Evolutionary conservation across 2,888 invertebrate genomes (phyloP), one percentile per base, ranked within the genome.

Genomic region (Fissipunctia ypsillon): DNA sequence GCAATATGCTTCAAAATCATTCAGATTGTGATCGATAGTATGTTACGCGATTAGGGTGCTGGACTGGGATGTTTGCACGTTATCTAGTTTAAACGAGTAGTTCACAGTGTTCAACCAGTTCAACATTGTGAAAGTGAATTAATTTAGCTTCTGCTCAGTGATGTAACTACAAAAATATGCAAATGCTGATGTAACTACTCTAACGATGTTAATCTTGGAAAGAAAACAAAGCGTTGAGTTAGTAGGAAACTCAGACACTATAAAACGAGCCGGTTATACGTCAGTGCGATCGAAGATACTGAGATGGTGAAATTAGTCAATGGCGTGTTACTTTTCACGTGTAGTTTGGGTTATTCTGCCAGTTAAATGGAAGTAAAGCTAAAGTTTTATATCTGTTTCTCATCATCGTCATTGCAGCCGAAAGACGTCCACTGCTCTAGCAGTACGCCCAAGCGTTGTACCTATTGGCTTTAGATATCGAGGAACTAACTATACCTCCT

Each of bases 111-210:
- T 56, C 35, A 31, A 57, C 59, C 25, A 45, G 72, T 56, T 31
- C 19, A 61, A 72, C 67, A 43, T 73, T 59, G 71, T 78, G 82
- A 82, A 82, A 82, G 78, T 74, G 82, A 69, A 69, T 81, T 72
- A 74, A 78, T 72, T 81, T 82, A 71, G 64, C 54, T 60, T 19
- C 25, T 45, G 35, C 50, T 61, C 45, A 41, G 64, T 84, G 76
- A 85, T 74, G 69, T 77, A 76, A 81, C 65, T 68, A 66, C 59
- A 41, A 70, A 78, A 78, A 80, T 82, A 69, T 80, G 69, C 78
- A 56, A 60, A 76, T 59, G 45, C 31, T 78, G 61, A 82, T 78
- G 74, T 64, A 71, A 82, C 61, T 65, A 35, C 65, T 66, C 64
- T 19, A 69, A 45, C 25, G 69, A 67, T 81, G 59, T 70, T 73